These are phyloP conservation scores for Cremastinae sp. DNA, from an alignment of 2,888 invertebrate species.

Conservation along the genomic window DNA sequence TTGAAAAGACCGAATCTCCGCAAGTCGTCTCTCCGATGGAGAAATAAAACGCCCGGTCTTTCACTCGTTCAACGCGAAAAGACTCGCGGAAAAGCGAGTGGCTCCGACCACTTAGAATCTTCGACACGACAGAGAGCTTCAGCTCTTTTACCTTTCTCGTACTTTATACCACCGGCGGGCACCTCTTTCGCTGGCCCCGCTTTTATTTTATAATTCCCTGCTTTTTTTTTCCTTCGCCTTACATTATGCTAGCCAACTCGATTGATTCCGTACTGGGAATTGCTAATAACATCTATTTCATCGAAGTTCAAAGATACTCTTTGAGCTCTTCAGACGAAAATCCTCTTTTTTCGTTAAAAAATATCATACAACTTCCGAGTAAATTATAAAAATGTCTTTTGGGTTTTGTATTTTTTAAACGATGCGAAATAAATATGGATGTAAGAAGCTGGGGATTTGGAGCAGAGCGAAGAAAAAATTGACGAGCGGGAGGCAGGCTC, in stretches of 20 bases:
- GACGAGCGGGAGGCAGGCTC: conserved; percentile 56
- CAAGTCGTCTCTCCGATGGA: conserved; percentile 34
- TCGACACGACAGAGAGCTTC: not conserved
- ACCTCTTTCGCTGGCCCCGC: conserved; percentile 2
- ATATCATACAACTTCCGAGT: too few relatives aligned
- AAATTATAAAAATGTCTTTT: conserved; percentile 23
- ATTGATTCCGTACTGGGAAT: conserved; percentile 25
- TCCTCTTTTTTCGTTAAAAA: too few relatives aligned
- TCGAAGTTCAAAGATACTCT: conserved; percentile 4
- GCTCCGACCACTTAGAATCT: conserved; percentile 1
- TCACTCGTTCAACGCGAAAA: conserved; percentile 29
- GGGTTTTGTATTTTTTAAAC: conserved; percentile 32
- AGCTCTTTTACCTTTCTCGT: conserved; percentile 30
- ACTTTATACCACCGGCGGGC: not conserved
- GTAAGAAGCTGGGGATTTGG: conserved; percentile 25
- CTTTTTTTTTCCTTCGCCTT: conserved; percentile 13
- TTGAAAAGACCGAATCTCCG: conserved; percentile 36
- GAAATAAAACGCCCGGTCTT: conserved; percentile 38
- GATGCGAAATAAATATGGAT: conserved; percentile 31
- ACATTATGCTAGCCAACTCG: conserved; percentile 20
- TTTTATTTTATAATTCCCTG: conserved; percentile 28
- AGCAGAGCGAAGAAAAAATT: conserved; percentile 22
- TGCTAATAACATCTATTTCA: conserved; percentile 10
- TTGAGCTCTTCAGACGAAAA: conserved; percentile 3
- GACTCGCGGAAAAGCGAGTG: conserved; percentile 14